phyloP scores from a whole-genome alignment of 2,888 invertebrate species.

The Cynaeus angustus region DNA sequence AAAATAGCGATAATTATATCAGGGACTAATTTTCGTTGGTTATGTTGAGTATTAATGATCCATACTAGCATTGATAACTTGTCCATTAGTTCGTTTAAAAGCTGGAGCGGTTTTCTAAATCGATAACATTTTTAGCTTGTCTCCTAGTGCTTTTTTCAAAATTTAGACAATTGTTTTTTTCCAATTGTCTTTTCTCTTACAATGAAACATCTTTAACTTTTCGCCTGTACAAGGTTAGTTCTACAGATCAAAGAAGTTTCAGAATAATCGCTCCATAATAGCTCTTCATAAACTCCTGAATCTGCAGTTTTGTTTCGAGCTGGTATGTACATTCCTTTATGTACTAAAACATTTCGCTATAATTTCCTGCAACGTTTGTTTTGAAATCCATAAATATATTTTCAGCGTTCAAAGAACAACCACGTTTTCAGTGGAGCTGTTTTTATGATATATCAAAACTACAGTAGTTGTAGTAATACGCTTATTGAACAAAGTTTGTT shows the following conservation, averaged over 20 bases:
- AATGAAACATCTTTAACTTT: not conserved
- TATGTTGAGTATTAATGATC: not conserved
- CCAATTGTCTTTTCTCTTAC: not conserved
- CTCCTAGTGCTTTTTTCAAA: no score
- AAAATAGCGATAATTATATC: not conserved
- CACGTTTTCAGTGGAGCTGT: not conserved
- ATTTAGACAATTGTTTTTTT: no score
- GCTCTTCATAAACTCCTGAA: conserved; percentile 4
- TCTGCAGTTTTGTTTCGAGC: not conserved
- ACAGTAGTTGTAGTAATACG: no score
- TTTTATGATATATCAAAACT: not conserved
- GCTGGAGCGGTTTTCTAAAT: no score
- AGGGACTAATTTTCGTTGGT: not conserved
- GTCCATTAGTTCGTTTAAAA: no score
- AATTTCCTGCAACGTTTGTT: not conserved
- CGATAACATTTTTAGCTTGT: no score
- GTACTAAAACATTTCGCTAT: not conserved
- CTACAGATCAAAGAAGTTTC: not conserved
- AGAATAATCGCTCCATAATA: conserved; percentile 1
- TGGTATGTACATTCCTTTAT: not conserved
- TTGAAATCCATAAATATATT: conserved; percentile 2
- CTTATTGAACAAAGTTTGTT: no score
- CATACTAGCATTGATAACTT: not conserved
- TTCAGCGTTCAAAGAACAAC: not conserved
- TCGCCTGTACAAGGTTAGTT: not conserved